Percentiles rank a stretch among this genome's conserved stretches.
Evolutionary conservation across 2,113 vertebrate genomes (phyloP).

Genomic region (Morone saxatilis): DNA sequence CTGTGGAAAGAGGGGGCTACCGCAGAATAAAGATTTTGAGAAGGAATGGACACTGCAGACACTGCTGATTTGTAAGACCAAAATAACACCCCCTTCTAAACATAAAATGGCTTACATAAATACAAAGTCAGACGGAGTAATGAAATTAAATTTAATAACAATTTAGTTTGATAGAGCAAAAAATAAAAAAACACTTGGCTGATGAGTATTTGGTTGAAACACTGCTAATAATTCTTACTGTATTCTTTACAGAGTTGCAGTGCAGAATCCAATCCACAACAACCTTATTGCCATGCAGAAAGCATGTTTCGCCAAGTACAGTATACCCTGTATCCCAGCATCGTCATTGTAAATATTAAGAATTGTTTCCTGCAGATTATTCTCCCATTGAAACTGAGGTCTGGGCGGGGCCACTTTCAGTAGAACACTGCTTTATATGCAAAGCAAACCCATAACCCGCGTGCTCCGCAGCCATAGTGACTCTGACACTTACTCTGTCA

Average conservation of each 20-base stretch:
- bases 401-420: background rate
- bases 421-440: slow-evolving; percentile 26
- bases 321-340: background rate
- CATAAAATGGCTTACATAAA: background rate
- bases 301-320: background rate
- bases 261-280: background rate
- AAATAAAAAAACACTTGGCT: no score
- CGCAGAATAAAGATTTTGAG: no score
- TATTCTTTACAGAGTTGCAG: background rate
- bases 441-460: slow-evolving; percentile 38
- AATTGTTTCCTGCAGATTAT: background rate
- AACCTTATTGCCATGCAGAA: no score
- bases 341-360: background rate
- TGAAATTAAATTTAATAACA: background rate
- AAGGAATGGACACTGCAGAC: no score
- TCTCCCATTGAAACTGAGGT: background rate
- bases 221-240: no score
- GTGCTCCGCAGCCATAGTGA: slow-evolving; percentile 19
- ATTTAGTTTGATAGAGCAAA: no score
- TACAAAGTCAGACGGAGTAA: background rate
- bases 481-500: slow-evolving; percentile 44
- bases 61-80: background rate
- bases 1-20: no score
- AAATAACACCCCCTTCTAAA: background rate
- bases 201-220: no score